Evolutionary conservation across 2,888 invertebrate species (phyloP), one percentile per base, ranked within the genome.

Genomic region (Agrotis exclamationis): DNA sequence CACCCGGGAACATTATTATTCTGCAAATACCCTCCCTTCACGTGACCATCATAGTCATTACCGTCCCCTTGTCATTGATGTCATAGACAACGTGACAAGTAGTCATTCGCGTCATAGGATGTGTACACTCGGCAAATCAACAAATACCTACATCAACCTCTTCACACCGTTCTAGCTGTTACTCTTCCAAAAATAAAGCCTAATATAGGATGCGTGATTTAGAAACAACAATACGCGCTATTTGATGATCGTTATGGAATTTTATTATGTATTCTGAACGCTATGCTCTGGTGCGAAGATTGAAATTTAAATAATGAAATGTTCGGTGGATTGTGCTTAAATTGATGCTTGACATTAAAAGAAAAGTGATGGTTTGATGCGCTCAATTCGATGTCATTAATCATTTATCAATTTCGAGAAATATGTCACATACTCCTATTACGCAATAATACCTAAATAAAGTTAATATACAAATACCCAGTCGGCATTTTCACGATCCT

Each of bases 1-100:
- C 78, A 79, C 70, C 70, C 70, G 69, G 75, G 77, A 50, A 74
- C 54, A 69, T 84, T 83, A 84, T 82, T 66, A 84, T 81, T 74
- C 69, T 64, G 66, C 76, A 67, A 39, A 80, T 77, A 79, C 74
- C 84, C 78, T 77, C 67, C 70, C 48, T 39, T 76, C 77, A 79
- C 73, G 70, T 70, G 79, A 79, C 82, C 53, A 53, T 67, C 64
- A 28, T 58, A 53, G 62, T 70, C 77, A 83, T 83, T 80, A 82
- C 54, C 74, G 64, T 67, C 73, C 81, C 84, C 81, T 84, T 73
- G 75, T 74, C 72, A 78, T 76, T 63, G 53, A 20, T 63, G 70
- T 68, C 81, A 74, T 67, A 72, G 75, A 68, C 82, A 79, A 82
- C 64, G 66, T 84, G 78, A 78, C 70, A 69, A 80, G 53, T 69